A percentile compares a stretch with the other conserved stretches of the same genome.
These are phyloP conservation scores for Drosophila paramelanica DNA, from an alignment of 2,888 invertebrate species.

Conservation along the genomic window DNA sequence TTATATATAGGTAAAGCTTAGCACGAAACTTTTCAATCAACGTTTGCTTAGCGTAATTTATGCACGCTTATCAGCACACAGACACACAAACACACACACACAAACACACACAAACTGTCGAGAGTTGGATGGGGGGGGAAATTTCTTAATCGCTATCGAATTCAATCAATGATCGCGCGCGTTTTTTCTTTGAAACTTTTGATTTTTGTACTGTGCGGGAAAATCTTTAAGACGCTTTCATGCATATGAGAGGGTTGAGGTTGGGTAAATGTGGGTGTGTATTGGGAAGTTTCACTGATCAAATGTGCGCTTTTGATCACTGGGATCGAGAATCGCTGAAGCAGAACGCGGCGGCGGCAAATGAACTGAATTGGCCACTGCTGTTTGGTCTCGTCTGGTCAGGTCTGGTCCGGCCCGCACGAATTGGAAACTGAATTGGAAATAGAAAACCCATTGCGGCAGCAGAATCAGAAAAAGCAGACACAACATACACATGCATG, in stretches of 20 bases:
- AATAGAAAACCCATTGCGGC: conserved; percentile 64
- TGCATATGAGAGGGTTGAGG: background rate
- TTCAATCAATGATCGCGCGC: conserved; percentile 42
- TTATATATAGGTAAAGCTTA: conserved; percentile 13
- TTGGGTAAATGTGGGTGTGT: no score
- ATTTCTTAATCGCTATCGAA: conserved; percentile 18
- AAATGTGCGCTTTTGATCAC: background rate
- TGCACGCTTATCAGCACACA: conserved; percentile 53
- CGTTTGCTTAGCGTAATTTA: conserved; percentile 54
- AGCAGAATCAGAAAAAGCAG: conserved; percentile 39
- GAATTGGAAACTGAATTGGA: conserved; percentile 72
- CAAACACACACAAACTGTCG: conserved; percentile 14
- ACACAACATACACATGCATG: conserved; percentile 17
- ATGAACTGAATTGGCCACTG: conserved; percentile 51
- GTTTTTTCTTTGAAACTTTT: background rate
- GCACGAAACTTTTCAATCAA: conserved; percentile 47
- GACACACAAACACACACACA: conserved; percentile 24
- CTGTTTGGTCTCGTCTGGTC: conserved; percentile 16
- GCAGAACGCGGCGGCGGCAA: conserved; percentile 58
- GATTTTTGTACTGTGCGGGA: background rate
- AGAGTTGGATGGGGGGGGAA: conserved; percentile 7
- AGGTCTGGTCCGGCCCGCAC: conserved; percentile 39
- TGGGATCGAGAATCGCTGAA: conserved; percentile 45
- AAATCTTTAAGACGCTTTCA: background rate
- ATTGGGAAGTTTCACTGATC: background rate